These are phyloP conservation scores for Drosophila eugracilis DNA, from an alignment of 1,140 invertebrate genomes.

Conservation along the genomic window DNA sequence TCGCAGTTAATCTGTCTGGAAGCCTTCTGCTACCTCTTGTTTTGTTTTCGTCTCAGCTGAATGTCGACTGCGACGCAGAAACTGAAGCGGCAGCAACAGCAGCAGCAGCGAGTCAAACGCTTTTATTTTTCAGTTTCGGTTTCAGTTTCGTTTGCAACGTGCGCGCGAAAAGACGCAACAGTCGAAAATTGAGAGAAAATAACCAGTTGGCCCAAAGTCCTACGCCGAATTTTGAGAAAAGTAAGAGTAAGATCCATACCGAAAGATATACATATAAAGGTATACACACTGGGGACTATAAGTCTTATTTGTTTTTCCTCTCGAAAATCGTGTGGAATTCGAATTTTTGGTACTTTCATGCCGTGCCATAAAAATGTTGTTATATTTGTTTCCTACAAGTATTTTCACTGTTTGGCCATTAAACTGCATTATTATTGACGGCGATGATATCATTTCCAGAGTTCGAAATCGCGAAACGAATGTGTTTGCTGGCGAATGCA, in stretches of 20 bases:
- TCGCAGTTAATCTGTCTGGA: background rate
- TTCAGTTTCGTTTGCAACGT: slow-evolving; percentile 71
- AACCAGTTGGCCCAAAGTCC: slow-evolving; percentile 16
- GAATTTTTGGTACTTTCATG: slow-evolving; percentile 10
- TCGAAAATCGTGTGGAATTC: slow-evolving; percentile 14
- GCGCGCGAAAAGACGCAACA: slow-evolving; percentile 71
- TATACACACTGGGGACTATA: slow-evolving; percentile 11
- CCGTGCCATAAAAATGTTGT: slow-evolving; percentile 19
- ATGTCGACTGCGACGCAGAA: slow-evolving; percentile 25
- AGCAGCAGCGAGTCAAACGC: slow-evolving; percentile 31
- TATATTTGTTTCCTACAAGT: slow-evolving; percentile 19
- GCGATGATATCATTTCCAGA: slow-evolving; percentile 44
- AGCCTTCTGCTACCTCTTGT: slow-evolving; percentile 15
- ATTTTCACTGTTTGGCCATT: slow-evolving; percentile 27
- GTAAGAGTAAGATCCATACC: slow-evolving; percentile 38
- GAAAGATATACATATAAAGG: slow-evolving; percentile 3
- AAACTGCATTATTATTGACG: slow-evolving; percentile 24
- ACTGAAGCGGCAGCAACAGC: too few relatives aligned
- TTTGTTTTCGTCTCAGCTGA: slow-evolving; percentile 28
- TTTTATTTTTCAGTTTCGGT: slow-evolving; percentile 67
- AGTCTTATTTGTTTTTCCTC: slow-evolving; percentile 6
- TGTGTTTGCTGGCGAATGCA: slow-evolving; percentile 6
- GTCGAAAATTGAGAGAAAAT: slow-evolving; percentile 23
- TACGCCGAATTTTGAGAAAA: slow-evolving; percentile 28
- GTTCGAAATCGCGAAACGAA: background rate